Evolutionary conservation across 2,888 invertebrate genomes (phyloP).

Genomic region (Kuschelorhynchus macadamiae): DNA sequence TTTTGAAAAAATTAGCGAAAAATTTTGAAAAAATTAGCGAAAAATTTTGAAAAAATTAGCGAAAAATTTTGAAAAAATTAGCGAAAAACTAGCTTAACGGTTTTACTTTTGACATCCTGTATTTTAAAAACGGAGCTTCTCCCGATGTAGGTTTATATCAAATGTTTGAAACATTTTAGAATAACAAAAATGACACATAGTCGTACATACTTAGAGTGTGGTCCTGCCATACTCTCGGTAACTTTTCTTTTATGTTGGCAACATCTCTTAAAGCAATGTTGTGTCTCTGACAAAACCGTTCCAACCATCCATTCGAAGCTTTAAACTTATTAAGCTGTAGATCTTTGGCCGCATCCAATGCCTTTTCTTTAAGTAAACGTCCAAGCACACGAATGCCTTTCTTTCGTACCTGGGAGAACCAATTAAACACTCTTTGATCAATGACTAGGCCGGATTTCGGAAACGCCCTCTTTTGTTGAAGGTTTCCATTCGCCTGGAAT

Average conservation of each 20-base stretch:
- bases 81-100: too few relatives aligned
- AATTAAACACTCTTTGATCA: not conserved
- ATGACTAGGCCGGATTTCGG: not conserved
- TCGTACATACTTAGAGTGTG: not conserved
- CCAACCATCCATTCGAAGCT: constrained; percentile 1
- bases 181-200: too few relatives aligned
- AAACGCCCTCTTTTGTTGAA: not conserved
- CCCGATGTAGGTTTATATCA: too few relatives aligned
- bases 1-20: too few relatives aligned
- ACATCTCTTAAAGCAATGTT: not conserved
- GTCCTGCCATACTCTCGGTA: not conserved
- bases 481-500: not conserved
- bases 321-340: not conserved
- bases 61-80: too few relatives aligned
- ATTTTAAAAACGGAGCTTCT: too few relatives aligned
- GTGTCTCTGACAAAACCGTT: not conserved
- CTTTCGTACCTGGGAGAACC: not conserved
- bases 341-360: not conserved
- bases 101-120: too few relatives aligned
- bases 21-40: too few relatives aligned
- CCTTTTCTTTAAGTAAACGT: not conserved
- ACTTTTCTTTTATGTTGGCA: not conserved
- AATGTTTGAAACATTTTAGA: too few relatives aligned
- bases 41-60: too few relatives aligned
- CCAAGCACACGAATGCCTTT: not conserved